These are phyloP conservation scores for Callionymus lyra DNA, from an alignment of 2,113 vertebrate genomes.

Conservation along the genomic window DNA sequence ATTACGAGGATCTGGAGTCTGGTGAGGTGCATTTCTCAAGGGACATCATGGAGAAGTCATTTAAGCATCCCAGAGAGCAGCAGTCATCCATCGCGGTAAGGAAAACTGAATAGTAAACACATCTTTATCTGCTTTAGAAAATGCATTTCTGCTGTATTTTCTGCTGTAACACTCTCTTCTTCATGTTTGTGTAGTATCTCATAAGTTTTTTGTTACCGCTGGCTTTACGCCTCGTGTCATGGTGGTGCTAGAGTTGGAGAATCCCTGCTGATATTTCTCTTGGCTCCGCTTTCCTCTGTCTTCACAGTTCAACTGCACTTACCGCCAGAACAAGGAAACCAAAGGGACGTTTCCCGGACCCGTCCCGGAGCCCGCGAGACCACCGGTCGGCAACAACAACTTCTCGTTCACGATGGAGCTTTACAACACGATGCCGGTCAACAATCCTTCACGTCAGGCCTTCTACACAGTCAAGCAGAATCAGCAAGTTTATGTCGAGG, in stretches of 20 bases:
- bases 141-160: no score
- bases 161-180: no score
- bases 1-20: conserved; percentile 75
- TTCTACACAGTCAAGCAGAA: conserved; percentile 75
- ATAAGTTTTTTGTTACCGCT: no score
- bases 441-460: conserved; percentile 61
- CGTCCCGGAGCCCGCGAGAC: conserved; percentile 12
- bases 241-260: neutral
- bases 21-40: conserved; percentile 73
- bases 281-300: conserved; percentile 20
- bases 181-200: no score
- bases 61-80: conserved; percentile 12
- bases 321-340: conserved; percentile 30
- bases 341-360: conserved; percentile 3
- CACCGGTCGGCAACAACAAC: conserved; percentile 39
- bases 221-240: no score
- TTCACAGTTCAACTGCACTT: conserved; percentile 87
- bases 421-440: conserved; percentile 68
- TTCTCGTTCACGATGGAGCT: conserved; percentile 82
- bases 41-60: conserved; percentile 56
- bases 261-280: conserved; percentile 29
- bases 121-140: no score
- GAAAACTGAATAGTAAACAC: no score
- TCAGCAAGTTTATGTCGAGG: conserved; percentile 81
- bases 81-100: conserved; percentile 40